Evolutionary conservation across 2,888 invertebrate species (phyloP).

Genomic region (Lasius platythorax): DNA sequence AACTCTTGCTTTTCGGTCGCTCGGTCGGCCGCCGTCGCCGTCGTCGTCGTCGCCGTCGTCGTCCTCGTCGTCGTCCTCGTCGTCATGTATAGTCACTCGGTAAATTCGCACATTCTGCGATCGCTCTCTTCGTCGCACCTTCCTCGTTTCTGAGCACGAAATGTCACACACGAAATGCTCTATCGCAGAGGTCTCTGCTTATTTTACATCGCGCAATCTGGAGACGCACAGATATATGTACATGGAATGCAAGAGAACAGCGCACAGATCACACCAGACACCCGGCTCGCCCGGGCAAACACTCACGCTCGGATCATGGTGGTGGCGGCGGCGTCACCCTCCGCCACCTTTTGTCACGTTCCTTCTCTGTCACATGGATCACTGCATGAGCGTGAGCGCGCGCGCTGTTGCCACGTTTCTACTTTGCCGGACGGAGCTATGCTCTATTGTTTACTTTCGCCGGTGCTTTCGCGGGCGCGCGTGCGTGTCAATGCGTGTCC

Average conservation of each 20-base stretch:
- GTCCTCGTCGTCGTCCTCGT: neutral
- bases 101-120: conserved; percentile 60
- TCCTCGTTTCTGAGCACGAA: neutral
- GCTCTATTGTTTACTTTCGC: conserved; percentile 78
- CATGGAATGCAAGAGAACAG: conserved; percentile 66
- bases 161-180: neutral
- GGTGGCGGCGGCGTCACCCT: conserved; percentile 84
- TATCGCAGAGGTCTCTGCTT: neutral
- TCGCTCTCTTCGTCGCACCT: too few relatives aligned
- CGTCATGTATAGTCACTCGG: neutral
- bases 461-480: conserved; percentile 67
- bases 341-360: conserved; percentile 85
- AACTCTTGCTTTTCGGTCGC: conserved; percentile 66
- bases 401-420: conserved; percentile 80
- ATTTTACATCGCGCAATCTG: conserved; percentile 59
- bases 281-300: conserved; percentile 84
- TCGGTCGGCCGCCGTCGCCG: conserved; percentile 4
- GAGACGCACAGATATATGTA: conserved; percentile 52
- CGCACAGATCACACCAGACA: conserved; percentile 78
- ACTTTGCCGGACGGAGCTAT: conserved; percentile 45
- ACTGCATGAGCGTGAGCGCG: conserved; percentile 47
- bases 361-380: conserved; percentile 85
- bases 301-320: conserved; percentile 82
- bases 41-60: neutral
- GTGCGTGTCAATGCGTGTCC: conserved; percentile 1